phyloP scores from a whole-genome alignment of 2,113 vertebrate genomes.

The Jaculus jaculus region DNA sequence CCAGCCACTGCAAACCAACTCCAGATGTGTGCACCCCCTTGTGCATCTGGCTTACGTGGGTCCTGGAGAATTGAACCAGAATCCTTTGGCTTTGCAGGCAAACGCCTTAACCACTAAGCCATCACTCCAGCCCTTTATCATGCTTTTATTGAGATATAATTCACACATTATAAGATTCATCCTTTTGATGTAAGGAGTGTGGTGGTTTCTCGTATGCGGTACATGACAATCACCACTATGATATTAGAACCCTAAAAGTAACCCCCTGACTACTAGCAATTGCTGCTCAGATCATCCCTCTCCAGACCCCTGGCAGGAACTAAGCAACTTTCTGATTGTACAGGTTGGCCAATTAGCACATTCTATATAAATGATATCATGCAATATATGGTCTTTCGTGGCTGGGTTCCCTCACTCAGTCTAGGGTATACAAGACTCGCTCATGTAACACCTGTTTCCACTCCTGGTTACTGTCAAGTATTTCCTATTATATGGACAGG shows the following conservation, averaged over 20 bases:
- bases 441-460: neutral
- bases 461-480: neutral
- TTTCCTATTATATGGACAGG: neutral
- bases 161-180: neutral
- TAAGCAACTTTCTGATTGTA: neutral
- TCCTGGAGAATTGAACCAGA: too few relatives aligned
- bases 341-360: neutral
- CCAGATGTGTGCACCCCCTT: too few relatives aligned
- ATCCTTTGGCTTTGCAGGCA: too few relatives aligned
- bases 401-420: too few relatives aligned
- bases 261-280: neutral
- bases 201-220: neutral
- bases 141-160: neutral
- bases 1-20: too few relatives aligned
- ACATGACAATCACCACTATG: neutral
- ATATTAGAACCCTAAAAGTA: neutral
- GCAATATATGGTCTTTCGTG: neutral
- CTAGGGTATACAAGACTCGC: too few relatives aligned
- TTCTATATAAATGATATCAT: neutral
- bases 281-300: neutral
- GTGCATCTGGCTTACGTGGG: too few relatives aligned
- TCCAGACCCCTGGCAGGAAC: neutral
- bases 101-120: too few relatives aligned
- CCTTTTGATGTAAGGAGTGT: neutral
- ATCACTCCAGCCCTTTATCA: too few relatives aligned